Base-by-base conservation (phyloP, 2,888 invertebrate genomes). In the Lapara coniferarum region DNA sequence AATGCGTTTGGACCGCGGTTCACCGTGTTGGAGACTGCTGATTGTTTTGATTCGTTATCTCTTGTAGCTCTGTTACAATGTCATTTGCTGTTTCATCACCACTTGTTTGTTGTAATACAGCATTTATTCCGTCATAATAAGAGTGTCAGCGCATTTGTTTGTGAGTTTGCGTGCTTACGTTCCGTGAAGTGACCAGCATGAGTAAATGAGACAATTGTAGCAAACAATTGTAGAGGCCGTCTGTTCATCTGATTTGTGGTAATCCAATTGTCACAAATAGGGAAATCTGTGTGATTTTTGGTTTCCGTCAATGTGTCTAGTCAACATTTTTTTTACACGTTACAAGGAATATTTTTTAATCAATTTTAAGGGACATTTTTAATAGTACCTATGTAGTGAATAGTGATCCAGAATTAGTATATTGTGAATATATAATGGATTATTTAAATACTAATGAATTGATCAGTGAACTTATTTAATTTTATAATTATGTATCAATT, bases 41-140 rank as follows among this genome's bases (percentile, higher is more conserved):
- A 78, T 78, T 74, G 79, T 85, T 85, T 79, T 85, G 79, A 84
- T 85, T 81, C 77, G 74, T 84, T 86, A 85, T 88, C 87, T 81
- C 73, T 77, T 72, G 63, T 63, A 73, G 76, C 79, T 76, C 72
- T 72, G 77, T 75, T 74, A 77, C 80, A 81, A 82, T 72, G 72
- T 74, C 75, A 73, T 78, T 73, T 84, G 77, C 76, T 66, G 71
- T 70, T 73, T 66, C 56, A 71, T 73, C 46, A n/a, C 4, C 8
- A 19, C 30, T 51, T 69, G 53, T 70, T 66, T 70, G 70, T 19
- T 63, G 13, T 49, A 63, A 63, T 19, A 13, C 49, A 63, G 13
- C 46, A 13, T 19, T 49, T 63, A 63, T 63, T 63, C 2, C 19
- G 25, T 12, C 19, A 7, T 12, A 63, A 49, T 63, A 63, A 49